Base-by-base conservation (phyloP, 2,888 invertebrate genomes). In the Trichacis sp. region DNA sequence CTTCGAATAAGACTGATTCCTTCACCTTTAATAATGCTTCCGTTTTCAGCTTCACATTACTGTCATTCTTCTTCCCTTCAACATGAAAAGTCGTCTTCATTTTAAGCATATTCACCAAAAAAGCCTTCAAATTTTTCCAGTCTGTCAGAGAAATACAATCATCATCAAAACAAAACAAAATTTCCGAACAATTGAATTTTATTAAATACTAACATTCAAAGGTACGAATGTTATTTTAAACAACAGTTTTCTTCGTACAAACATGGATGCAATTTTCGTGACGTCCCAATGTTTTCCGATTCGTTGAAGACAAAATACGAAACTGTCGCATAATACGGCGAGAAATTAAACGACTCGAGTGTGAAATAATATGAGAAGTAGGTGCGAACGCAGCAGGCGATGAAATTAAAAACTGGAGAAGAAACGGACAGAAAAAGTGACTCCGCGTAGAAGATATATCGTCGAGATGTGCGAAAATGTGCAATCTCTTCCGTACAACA, bases 341-440 rank as follows among this genome's bases (percentile, higher is more conserved):
- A 33, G 33, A 33, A 33, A 33, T 33, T 33, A 33, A 33, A 33
- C 33, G 33, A 33, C 33, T 33, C 33, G 33, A 33, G 33, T 33
- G 33, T 33, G 33, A 33, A 42, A 42, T 18, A 42, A 42, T 17
- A 18, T 15, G 42, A 42, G 42, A 15, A 14, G 42, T 42, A 42
- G 42, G 42, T 42, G 42, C 18, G 42, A 42, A 51, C 42, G 50
- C 24, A 51, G 40, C 50, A 50, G 20, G 50, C 18, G 51, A 17
- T 42, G 24, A 52, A 38, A 50, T 40, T 52, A 29, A 19, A 52
- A 15, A 43, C 14, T 14, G 42, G 8, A 8, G 17, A 33, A n/a
- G 33, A 33, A 33, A 33, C n/a, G 33, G 9, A 6, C 2, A 33
- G n/a, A 33, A 33, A 24, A 33, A 11, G 33, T 33, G 11, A n/a